A percentile compares a stretch with the other conserved stretches of the same genome.
These are phyloP conservation scores for Osmerus eperlanus DNA, from an alignment of 2,113 vertebrate genomes.

Conservation along the genomic window DNA sequence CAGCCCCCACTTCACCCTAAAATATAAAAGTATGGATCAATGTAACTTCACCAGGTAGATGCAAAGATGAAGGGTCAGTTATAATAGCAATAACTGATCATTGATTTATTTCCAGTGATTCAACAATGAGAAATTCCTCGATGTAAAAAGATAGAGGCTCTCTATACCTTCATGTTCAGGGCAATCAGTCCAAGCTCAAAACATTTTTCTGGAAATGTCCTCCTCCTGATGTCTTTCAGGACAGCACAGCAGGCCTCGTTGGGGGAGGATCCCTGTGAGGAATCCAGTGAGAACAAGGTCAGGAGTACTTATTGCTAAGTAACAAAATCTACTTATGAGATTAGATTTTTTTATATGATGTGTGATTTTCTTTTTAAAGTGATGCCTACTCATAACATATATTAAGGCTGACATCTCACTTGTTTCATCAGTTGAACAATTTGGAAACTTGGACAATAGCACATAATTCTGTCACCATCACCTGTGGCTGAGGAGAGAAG, in stretches of 20 bases:
- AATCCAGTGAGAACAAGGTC: conserved; percentile 10
- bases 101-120: too few species aligned
- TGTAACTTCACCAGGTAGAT: too few species aligned
- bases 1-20: conserved; percentile 51
- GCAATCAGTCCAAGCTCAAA: conserved; percentile 56
- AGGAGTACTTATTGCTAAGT: not conserved
- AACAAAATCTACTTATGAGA: not conserved
- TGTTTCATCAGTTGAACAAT: conserved; percentile 57
- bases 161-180: conserved; percentile 49
- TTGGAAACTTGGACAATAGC: conserved; percentile 59
- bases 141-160: too few species aligned
- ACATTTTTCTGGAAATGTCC: conserved; percentile 32
- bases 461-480: conserved; percentile 55
- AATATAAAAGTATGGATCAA: not conserved
- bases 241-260: conserved; percentile 39
- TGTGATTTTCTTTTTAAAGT: not conserved
- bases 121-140: too few species aligned
- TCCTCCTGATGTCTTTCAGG: conserved; percentile 37
- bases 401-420: conserved; percentile 22
- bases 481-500: conserved; percentile 35
- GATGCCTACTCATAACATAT: not conserved
- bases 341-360: not conserved
- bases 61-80: not conserved
- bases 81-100: not conserved
- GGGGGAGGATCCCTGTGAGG: conserved; percentile 39